Percentiles rank a stretch among this genome's conserved stretches.
phyloP scores from a whole-genome alignment of 2,888 invertebrate genomes.

The Agrotis puta region DNA sequence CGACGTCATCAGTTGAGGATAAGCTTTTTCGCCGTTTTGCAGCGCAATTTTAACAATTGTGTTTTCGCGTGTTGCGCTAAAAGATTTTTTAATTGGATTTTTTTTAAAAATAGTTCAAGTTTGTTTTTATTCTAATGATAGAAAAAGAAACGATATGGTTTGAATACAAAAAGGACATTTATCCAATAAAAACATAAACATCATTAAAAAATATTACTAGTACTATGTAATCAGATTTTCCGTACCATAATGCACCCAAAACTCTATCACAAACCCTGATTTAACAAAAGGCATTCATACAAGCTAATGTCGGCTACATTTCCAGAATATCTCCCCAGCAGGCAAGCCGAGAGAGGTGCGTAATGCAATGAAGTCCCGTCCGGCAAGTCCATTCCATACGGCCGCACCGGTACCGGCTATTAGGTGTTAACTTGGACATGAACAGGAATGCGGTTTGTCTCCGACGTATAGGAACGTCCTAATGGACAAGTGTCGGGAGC shows the following conservation, averaged over 20 bases:
- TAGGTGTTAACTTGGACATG: constrained; percentile 73
- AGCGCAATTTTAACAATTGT: constrained; percentile 45
- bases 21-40: constrained; percentile 43
- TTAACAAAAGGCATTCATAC: constrained; percentile 40
- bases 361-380: constrained; percentile 73
- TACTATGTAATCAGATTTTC: constrained; percentile 12
- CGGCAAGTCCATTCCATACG: constrained; percentile 73
- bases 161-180: no score
- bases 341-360: constrained; percentile 60
- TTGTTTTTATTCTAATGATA: no score
- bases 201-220: no score
- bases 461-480: constrained; percentile 61
- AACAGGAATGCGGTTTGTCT: constrained; percentile 70
- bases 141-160: no score
- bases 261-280: constrained; percentile 19
- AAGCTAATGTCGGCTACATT: constrained; percentile 45
- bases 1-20: constrained; percentile 57
- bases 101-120: background rate
- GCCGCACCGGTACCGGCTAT: constrained; percentile 64
- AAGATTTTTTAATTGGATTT: constrained; percentile 36
- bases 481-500: constrained; percentile 64
- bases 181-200: no score
- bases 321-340: constrained; percentile 47
- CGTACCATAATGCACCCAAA: constrained; percentile 21
- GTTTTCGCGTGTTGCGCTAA: constrained; percentile 23